Evolutionary conservation across 2,113 vertebrate genomes (phyloP), one percentile per base, ranked within the genome.

Genomic region (Hymenochirus boettgeri): DNA sequence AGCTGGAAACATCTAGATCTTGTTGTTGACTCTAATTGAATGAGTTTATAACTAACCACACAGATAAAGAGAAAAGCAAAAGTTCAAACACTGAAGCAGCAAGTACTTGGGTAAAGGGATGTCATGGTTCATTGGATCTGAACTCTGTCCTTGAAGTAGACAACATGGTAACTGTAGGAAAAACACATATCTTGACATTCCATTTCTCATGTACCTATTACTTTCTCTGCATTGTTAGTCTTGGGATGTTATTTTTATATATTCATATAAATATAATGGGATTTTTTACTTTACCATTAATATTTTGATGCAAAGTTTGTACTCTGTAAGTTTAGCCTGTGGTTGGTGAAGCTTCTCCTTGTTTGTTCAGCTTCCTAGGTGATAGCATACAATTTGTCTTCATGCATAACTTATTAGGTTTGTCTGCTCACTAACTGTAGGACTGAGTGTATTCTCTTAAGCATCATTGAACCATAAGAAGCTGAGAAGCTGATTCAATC

Each of bases 341-440:
- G 52, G 65, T 45, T 60, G 47, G 13, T 53, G 65, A 69, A 52
- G 57, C 65, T 53, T 69, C 21, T 29, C 65, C 57, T 69, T 69
- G 65, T 69, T 69, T 69, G 65, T 48, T 24, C 31, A 69, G 65
- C 65, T 69, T 57, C 65, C 65, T 69, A 69, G 65, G 65, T 60
- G 65, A 69, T 60, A 52, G 57, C 56, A 69, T 69, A 60, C 65
- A 60, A 69, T 69, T 69, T 69, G 65, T 69, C 65, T 69, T 69
- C 65, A 69, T 69, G 57, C 65, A 69, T 69, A 69, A 69, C 65
- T 69, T 69, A 69, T 69, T 60, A 69, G 56, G 47, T 52, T 60
- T 69, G 56, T 51, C 56, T 53, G 65, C 48, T 69, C 56, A 60
- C 56, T 60, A 25, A 69, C 56, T 69, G 65, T 51, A 45, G 33